phyloP scores from a whole-genome alignment of 2,113 vertebrate species.

The Apus apus region DNA sequence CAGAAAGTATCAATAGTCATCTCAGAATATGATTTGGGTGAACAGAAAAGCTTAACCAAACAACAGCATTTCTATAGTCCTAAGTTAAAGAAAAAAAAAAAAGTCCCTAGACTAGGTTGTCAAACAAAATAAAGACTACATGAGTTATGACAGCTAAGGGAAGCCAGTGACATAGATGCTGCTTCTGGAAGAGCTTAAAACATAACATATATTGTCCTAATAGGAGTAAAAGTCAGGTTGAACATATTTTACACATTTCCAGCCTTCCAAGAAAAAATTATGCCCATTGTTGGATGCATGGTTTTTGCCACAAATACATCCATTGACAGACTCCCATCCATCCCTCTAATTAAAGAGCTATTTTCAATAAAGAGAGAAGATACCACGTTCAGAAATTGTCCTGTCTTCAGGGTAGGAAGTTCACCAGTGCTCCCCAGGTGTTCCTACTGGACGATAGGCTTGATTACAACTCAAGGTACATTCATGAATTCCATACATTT shows the following conservation, averaged over 20 bases:
- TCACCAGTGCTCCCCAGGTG: background rate
- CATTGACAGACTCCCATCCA: background rate
- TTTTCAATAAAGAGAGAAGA: background rate
- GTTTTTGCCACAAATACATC: background rate
- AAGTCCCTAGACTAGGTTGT: background rate
- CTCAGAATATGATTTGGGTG: background rate
- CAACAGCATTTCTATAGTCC: background rate
- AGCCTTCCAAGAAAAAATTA: background rate
- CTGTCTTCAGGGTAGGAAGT: background rate
- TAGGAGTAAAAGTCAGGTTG: background rate
- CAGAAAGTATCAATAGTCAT: background rate
- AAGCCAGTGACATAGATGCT: background rate
- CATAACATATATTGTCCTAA: background rate
- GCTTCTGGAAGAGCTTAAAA: background rate
- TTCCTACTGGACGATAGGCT: background rate
- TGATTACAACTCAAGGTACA: background rate
- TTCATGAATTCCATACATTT: background rate
- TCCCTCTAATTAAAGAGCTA: background rate
- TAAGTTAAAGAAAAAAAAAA: background rate
- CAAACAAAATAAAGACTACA: background rate
- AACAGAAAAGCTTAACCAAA: background rate
- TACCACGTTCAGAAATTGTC: background rate
- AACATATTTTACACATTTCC: background rate
- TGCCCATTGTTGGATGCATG: background rate
- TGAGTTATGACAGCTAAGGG: background rate